Conservation (phyloP, 1,140 invertebrate genomes). For the Drosophila willistoni region DNA sequence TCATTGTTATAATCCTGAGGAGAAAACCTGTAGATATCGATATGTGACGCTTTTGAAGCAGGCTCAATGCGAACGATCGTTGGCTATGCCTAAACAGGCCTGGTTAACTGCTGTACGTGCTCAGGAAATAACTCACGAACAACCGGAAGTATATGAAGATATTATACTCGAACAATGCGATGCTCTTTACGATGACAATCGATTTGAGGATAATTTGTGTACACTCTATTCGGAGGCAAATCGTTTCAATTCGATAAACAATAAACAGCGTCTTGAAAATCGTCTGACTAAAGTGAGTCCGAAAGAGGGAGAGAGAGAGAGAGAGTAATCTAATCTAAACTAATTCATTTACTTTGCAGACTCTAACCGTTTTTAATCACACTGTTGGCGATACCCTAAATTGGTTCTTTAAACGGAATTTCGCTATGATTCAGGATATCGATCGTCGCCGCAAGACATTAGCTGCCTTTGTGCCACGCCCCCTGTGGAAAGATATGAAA, state of each 20-base stretch:
- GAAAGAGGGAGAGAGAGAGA: too few species aligned
- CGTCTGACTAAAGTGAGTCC: constrained; percentile 28
- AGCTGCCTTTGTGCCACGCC: constrained; percentile 22
- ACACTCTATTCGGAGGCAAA: constrained; percentile 22
- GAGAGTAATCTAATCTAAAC: too few species aligned
- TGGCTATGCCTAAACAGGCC: constrained; percentile 39
- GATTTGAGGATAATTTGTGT: constrained; percentile 43
- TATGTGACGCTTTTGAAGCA: constrained; percentile 13
- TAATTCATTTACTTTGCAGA: constrained; percentile 5
- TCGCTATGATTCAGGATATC: background rate
- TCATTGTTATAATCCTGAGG: background rate
- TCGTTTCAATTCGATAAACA: background rate
- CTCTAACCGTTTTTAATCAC: constrained; percentile 31
- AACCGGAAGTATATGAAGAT: background rate
- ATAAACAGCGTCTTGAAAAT: background rate
- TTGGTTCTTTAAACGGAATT: constrained; percentile 37
- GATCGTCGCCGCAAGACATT: background rate
- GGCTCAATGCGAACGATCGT: constrained; percentile 8
- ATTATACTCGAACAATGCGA: constrained; percentile 31
- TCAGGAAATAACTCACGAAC: background rate
- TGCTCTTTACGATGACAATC: constrained; percentile 43
- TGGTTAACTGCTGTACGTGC: constrained; percentile 28
- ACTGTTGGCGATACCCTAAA: constrained; percentile 27
- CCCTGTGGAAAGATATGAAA: constrained; percentile 53
- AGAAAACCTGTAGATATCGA: background rate